Percentiles rank a stretch among this genome's conserved stretches.
These are phyloP conservation scores for Heliconius himera DNA, from an alignment of 1,140 invertebrate genomes.

Conservation along the genomic window DNA sequence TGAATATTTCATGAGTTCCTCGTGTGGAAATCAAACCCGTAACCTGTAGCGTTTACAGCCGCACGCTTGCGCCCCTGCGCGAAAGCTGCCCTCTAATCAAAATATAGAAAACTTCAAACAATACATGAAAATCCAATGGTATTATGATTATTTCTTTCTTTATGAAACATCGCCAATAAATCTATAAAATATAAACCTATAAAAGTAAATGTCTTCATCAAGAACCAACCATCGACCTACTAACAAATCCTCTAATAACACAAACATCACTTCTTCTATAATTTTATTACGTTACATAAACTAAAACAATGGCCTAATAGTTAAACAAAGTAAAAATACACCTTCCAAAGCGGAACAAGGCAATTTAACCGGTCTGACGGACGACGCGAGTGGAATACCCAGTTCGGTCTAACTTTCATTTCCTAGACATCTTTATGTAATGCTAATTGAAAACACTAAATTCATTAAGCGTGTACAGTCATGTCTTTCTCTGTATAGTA, in stretches of 20 bases:
- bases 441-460: slow-evolving; percentile 45
- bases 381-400: slow-evolving; percentile 18
- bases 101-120: too few species aligned
- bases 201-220: neutral
- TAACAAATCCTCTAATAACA: neutral
- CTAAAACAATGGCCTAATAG: slow-evolving; percentile 17
- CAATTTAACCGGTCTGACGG: slow-evolving; percentile 21
- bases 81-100: neutral
- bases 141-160: too few species aligned
- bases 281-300: neutral
- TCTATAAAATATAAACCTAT: too few species aligned
- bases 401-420: slow-evolving; percentile 53
- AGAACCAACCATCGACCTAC: neutral
- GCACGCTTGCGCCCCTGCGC: too few species aligned
- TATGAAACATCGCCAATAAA: too few species aligned
- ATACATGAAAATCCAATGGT: too few species aligned
- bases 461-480: slow-evolving; percentile 39
- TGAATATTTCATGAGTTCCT: too few species aligned
- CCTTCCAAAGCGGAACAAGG: slow-evolving; percentile 9
- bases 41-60: too few species aligned
- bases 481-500: neutral
- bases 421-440: slow-evolving; percentile 59
- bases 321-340: slow-evolving; percentile 6
- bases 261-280: neutral
- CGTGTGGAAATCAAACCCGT: too few species aligned